Percentiles rank a stretch among this genome's conserved stretches.
phyloP scores from a whole-genome alignment of 2,888 invertebrate species.

The Epirrhoe tristata region DNA sequence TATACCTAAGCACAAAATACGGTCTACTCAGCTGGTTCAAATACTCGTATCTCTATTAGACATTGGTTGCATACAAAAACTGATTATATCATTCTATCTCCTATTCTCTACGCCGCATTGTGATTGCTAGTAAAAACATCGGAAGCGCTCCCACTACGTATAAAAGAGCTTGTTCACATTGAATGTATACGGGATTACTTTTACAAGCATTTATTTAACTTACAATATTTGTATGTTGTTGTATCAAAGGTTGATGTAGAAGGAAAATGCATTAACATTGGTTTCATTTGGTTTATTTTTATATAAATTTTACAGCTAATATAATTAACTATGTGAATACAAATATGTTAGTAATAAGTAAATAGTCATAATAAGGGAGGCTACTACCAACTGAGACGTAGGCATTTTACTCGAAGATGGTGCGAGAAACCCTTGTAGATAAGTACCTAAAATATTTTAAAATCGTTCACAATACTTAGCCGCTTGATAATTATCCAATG shows the following conservation, averaged over 20 bases:
- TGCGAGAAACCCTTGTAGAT: too few species aligned
- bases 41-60: constrained; percentile 26
- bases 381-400: too few species aligned
- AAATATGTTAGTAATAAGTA: too few species aligned
- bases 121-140: constrained; percentile 38
- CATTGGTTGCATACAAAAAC: constrained; percentile 42
- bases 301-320: background rate
- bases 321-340: background rate
- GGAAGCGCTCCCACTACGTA: constrained; percentile 36
- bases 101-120: constrained; percentile 36
- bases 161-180: background rate
- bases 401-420: too few species aligned
- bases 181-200: background rate
- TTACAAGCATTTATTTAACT: too few species aligned
- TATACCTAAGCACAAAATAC: constrained; percentile 1
- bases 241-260: background rate
- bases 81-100: constrained; percentile 39
- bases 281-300: constrained; percentile 6
- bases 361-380: too few species aligned
- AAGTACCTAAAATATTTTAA: constrained; percentile 29
- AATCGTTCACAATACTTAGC: constrained; percentile 55
- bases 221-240: too few species aligned
- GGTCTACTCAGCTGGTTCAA: constrained; percentile 32
- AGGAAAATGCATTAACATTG: background rate
- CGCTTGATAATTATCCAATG: constrained; percentile 46